Conservation (phyloP, 2,888 invertebrate species). For the Xylocampa areola region DNA sequence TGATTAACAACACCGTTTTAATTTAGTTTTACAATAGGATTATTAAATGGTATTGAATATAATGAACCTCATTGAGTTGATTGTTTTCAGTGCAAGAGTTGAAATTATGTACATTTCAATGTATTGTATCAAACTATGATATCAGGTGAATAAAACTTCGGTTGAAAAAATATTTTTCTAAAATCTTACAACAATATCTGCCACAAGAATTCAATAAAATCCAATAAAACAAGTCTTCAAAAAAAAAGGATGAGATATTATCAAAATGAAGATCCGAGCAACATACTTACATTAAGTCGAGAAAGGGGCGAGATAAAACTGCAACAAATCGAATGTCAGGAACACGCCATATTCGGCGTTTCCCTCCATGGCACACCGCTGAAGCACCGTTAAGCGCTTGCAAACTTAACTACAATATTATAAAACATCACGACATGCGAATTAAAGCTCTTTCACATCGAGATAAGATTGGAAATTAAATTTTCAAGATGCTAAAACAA, state of each 20-base stretch:
- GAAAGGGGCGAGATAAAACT: conserved; percentile 72
- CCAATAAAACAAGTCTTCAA: conserved; percentile 10
- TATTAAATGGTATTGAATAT: conserved; percentile 50
- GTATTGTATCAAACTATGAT: conserved; percentile 1
- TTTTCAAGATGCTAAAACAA: conserved; percentile 20
- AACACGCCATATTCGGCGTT: conserved; percentile 75
- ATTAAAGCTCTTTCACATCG: conserved; percentile 36
- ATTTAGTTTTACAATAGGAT: conserved; percentile 58
- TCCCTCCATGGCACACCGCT: conserved; percentile 61
- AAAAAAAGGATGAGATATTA: conserved; percentile 39
- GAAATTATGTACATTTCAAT: conserved; percentile 21
- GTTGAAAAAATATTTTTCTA: not conserved
- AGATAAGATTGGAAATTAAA: conserved; percentile 42
- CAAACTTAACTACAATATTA: conserved; percentile 50
- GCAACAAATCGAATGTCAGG: conserved; percentile 84
- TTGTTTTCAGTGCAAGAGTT: conserved; percentile 41
- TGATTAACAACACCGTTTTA: conserved; percentile 59
- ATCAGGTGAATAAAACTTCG: conserved; percentile 8
- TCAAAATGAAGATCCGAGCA: conserved; percentile 42
- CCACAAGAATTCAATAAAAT: conserved; percentile 5
- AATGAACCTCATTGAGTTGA: conserved; percentile 43
- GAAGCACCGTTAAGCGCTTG: conserved; percentile 79
- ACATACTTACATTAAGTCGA: conserved; percentile 43
- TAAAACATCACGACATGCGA: conserved; percentile 43
- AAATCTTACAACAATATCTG: not conserved